A percentile compares a stretch with the other conserved stretches of the same genome.
These are phyloP conservation scores for Pardalotus punctatus DNA, from an alignment of 2,113 vertebrate species.

Conservation along the genomic window DNA sequence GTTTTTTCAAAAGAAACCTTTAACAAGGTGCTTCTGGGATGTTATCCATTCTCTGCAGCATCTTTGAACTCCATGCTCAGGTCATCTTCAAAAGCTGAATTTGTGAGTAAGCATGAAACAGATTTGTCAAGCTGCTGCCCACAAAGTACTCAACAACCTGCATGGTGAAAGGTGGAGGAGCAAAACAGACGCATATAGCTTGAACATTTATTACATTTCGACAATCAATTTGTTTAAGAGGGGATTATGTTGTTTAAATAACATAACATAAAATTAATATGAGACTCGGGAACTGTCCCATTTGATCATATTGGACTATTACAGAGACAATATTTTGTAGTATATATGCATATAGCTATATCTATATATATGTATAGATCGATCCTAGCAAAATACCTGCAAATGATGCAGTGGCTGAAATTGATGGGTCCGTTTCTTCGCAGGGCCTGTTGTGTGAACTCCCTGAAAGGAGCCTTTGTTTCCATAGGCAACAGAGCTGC, in stretches of 20 bases:
- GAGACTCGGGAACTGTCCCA: neutral
- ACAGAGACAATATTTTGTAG: neutral
- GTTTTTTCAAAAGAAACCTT: neutral
- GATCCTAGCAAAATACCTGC: neutral
- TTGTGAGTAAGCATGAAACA: slow-evolving; percentile 18
- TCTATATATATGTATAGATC: neutral
- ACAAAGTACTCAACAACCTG: neutral
- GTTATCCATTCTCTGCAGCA: neutral
- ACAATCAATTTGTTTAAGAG: neutral
- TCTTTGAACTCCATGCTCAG: neutral
- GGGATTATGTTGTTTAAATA: neutral
- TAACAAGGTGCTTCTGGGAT: neutral
- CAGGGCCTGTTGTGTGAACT: neutral
- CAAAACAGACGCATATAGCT: neutral
- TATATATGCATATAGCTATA: neutral
- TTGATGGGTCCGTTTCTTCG: neutral
- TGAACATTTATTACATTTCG: neutral
- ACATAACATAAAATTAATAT: neutral
- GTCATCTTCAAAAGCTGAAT: slow-evolving; percentile 5
- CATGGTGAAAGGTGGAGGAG: neutral
- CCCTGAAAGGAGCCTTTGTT: slow-evolving; percentile 63
- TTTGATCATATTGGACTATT: neutral
- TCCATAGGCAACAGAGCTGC: slow-evolving; percentile 65
- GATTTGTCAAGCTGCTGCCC: neutral
- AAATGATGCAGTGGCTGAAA: neutral